Percentiles rank a stretch among this genome's conserved stretches.
phyloP scores from a whole-genome alignment of 2,113 vertebrate genomes.

The Urocitellus parryii region DNA sequence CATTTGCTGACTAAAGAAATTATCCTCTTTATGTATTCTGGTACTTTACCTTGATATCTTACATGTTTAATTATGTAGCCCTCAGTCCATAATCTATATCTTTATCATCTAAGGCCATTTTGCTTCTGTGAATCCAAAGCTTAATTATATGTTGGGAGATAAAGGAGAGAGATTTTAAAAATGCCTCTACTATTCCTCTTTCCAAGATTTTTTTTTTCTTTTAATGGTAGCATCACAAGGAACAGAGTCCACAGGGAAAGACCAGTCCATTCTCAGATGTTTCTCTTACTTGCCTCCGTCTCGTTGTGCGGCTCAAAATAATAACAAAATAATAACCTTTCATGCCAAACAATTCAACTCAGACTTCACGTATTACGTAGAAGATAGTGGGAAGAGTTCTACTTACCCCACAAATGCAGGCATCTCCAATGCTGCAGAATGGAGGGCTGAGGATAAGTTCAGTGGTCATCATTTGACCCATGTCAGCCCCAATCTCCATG shows the following conservation, averaged over 20 bases:
- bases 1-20: slow-evolving; percentile 92
- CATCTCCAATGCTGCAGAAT: background rate
- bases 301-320: slow-evolving; percentile 39
- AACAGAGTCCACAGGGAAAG: slow-evolving; percentile 65
- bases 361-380: background rate
- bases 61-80: slow-evolving; percentile 90
- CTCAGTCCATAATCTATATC: slow-evolving; percentile 87
- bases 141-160: slow-evolving; percentile 71
- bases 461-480: background rate
- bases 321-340: background rate
- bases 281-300: slow-evolving; percentile 44
- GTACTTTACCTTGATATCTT: slow-evolving; percentile 92
- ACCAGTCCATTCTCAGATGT: slow-evolving; percentile 58
- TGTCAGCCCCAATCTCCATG: slow-evolving; percentile 15
- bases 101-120: slow-evolving; percentile 73
- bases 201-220: slow-evolving; percentile 53
- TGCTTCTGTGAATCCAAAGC: slow-evolving; percentile 75
- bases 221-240: slow-evolving; percentile 37
- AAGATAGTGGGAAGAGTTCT: slow-evolving; percentile 5
- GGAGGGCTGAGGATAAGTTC: background rate
- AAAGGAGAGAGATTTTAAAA: slow-evolving; percentile 61
- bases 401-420: slow-evolving; percentile 40
- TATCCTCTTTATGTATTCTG: slow-evolving; percentile 91
- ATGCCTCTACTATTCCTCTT: slow-evolving; percentile 65
- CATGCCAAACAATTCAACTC: background rate